Percentiles rank a stretch among this genome's conserved stretches.
phyloP scores from a whole-genome alignment of 2,797 vertebrate species.

The Synanceia verrucosa region DNA sequence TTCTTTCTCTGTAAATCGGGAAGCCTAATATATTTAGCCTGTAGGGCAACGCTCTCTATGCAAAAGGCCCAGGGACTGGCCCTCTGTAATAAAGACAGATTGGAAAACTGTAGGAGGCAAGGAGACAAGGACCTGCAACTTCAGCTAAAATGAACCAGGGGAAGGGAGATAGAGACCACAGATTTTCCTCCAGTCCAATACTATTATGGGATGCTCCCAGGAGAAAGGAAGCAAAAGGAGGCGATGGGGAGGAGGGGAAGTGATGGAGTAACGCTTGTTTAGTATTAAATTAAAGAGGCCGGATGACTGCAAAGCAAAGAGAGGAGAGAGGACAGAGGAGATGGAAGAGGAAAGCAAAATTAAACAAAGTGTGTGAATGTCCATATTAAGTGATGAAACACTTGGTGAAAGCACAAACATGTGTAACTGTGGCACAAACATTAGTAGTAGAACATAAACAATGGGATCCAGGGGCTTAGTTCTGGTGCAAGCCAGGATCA shows the following conservation, averaged over 20 bases:
- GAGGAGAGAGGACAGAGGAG: constrained; percentile 10
- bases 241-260: constrained; percentile 26
- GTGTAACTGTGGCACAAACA: constrained; percentile 1
- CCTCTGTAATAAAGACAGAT: constrained; percentile 75
- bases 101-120: constrained; percentile 75
- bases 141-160: constrained; percentile 74
- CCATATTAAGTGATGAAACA: not conserved
- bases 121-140: constrained; percentile 75
- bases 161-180: constrained; percentile 55
- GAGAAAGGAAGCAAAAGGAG: constrained; percentile 41
- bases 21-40: constrained; percentile 64
- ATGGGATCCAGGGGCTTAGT: constrained; percentile 21
- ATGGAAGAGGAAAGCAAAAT: not conserved
- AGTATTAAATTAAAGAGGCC: constrained; percentile 36
- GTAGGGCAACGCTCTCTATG: constrained; percentile 49
- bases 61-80: constrained; percentile 56
- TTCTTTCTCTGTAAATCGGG: constrained; percentile 45
- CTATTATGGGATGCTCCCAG: constrained; percentile 65
- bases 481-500: constrained; percentile 11
- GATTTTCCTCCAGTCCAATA: constrained; percentile 65
- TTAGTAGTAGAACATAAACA: constrained; percentile 19
- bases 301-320: constrained; percentile 30
- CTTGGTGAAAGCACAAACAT: not conserved
- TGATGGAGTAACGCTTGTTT: constrained; percentile 39
- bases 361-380: not conserved